A percentile compares a stretch with the other conserved stretches of the same genome.
phyloP scores from a whole-genome alignment of 2,797 vertebrate genomes.

The Strix occidentalis region DNA sequence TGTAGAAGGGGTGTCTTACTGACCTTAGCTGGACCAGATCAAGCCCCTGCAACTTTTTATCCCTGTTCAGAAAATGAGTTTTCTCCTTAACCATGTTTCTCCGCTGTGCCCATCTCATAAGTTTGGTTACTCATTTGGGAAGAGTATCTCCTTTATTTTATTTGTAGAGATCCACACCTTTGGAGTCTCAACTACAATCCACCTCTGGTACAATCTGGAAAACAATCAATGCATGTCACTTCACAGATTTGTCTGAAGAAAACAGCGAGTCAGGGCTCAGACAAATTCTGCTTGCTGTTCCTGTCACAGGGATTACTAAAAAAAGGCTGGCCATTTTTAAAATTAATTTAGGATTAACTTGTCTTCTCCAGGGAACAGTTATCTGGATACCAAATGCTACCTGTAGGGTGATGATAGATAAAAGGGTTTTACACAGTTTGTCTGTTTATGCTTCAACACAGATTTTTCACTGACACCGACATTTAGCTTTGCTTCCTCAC shows the following conservation, averaged over 20 bases:
- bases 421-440: background rate
- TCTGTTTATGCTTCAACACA: background rate
- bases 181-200: background rate
- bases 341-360: background rate
- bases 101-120: background rate
- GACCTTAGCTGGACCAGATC: background rate
- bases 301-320: background rate
- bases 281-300: background rate
- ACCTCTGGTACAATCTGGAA: background rate
- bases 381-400: background rate
- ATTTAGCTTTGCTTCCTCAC: background rate
- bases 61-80: background rate
- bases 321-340: background rate
- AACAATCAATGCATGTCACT: background rate
- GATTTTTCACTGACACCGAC: background rate
- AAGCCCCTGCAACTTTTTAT: background rate
- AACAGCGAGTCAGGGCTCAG: background rate
- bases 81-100: background rate
- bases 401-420: background rate
- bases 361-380: background rate
- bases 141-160: background rate
- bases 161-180: background rate
- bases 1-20: background rate
- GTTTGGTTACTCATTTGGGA: background rate
- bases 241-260: background rate